These are phyloP conservation scores for Leuciscus idus DNA, from an alignment of 2,113 vertebrate species.

Conservation along the genomic window DNA sequence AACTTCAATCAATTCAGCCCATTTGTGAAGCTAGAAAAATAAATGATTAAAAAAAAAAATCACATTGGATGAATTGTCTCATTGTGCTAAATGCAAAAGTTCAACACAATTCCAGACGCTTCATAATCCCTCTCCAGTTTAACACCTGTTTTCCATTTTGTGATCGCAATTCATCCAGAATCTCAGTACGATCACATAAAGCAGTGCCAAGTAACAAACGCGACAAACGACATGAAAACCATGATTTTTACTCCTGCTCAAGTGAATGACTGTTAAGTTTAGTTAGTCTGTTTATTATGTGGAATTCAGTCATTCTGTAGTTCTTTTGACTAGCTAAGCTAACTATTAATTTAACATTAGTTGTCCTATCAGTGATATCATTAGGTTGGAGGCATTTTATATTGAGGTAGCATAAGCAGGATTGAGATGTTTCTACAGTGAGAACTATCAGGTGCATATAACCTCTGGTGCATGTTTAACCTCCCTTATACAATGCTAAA, in stretches of 20 bases:
- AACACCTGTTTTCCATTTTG: conserved; percentile 36
- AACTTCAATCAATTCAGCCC: neutral
- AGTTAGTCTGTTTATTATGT: neutral
- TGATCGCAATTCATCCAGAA: neutral
- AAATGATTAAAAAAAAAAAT: neutral
- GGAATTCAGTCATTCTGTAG: neutral
- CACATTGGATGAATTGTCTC: neutral
- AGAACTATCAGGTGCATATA: neutral
- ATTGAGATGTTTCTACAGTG: neutral
- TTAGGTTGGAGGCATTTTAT: neutral
- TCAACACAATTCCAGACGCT: neutral
- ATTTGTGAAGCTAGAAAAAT: neutral
- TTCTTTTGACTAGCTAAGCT: neutral
- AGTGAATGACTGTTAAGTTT: neutral
- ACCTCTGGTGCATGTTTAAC: neutral
- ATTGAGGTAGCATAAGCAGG: neutral
- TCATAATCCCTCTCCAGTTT: conserved; percentile 9
- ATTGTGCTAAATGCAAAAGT: neutral
- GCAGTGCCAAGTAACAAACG: neutral
- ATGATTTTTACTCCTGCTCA: neutral
- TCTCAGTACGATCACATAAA: conserved; percentile 6
- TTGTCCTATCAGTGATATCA: neutral
- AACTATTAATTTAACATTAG: neutral
- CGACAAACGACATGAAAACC: neutral
- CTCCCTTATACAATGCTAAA: neutral